phyloP scores from a whole-genome alignment of 2,797 vertebrate genomes.

The Threskiornis aethiopicus region DNA sequence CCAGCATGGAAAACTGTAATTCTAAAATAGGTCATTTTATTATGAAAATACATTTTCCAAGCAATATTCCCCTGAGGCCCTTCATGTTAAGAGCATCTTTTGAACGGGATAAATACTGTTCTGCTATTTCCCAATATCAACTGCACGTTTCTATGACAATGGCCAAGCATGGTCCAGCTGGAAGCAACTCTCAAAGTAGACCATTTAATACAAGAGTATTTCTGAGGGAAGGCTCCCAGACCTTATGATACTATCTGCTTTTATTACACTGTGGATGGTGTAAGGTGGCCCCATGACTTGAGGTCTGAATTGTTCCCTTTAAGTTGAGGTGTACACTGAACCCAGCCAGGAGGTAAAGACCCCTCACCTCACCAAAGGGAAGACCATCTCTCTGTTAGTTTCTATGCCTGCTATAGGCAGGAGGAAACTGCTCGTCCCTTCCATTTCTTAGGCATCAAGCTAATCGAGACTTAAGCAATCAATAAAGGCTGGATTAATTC shows the following conservation, averaged over 20 bases:
- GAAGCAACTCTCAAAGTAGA: not conserved
- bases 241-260: not conserved
- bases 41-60: slow-evolving; percentile 30
- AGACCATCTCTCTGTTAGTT: not conserved
- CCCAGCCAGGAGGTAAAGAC: not conserved
- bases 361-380: not conserved
- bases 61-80: not conserved
- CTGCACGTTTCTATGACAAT: not conserved
- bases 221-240: not conserved
- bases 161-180: not conserved
- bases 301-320: not conserved
- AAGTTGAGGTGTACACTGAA: not conserved
- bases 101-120: not conserved
- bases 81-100: not conserved
- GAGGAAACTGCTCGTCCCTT: not conserved
- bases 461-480: not conserved
- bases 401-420: not conserved
- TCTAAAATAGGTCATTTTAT: slow-evolving; percentile 37
- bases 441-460: not conserved
- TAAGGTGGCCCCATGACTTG: not conserved
- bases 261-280: not conserved
- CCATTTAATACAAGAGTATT: not conserved
- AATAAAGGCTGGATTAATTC: not conserved
- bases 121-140: not conserved
- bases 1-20: not conserved